These are phyloP conservation scores for Colistium nudipinnis DNA, from an alignment of 2,113 vertebrate genomes.

Conservation along the genomic window DNA sequence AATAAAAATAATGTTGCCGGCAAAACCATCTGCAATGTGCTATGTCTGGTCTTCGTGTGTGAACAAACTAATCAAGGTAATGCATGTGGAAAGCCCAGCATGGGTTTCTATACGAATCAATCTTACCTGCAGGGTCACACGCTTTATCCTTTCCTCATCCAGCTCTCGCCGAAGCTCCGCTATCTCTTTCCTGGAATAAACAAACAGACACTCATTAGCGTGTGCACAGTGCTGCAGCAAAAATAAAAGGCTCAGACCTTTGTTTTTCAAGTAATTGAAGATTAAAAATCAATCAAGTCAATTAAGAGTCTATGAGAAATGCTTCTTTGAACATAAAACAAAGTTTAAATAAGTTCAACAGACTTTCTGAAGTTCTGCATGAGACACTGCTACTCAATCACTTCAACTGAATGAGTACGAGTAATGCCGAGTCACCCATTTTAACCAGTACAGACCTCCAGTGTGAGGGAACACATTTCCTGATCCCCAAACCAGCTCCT, in stretches of 20 bases:
- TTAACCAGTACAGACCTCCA: too few relatives aligned
- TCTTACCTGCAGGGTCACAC: slow-evolving; percentile 89
- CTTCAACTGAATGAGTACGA: not conserved
- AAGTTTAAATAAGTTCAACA: not conserved
- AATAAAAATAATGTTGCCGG: too few relatives aligned
- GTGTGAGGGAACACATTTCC: not conserved
- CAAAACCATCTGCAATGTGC: too few relatives aligned
- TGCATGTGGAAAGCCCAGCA: slow-evolving; percentile 38
- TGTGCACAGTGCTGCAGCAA: not conserved
- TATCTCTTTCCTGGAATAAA: slow-evolving; percentile 89
- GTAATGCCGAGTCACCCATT: not conserved
- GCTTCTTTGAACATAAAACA: not conserved
- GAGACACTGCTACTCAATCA: not conserved
- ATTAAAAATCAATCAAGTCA: not conserved
- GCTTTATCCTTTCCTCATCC: slow-evolving; percentile 88
- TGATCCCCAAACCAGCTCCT: not conserved
- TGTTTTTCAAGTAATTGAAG: not conserved
- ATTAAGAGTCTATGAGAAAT: not conserved
- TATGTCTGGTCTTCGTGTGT: not conserved
- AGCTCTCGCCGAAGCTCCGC: slow-evolving; percentile 88
- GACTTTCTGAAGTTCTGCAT: too few relatives aligned
- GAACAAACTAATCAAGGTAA: slow-evolving; percentile 10
- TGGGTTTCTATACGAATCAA: slow-evolving; percentile 19
- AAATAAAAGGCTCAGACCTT: not conserved
- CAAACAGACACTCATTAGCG: slow-evolving; percentile 34